phyloP scores from a whole-genome alignment of 2,797 vertebrate genomes.

The Pangasius mekongensis region DNA sequence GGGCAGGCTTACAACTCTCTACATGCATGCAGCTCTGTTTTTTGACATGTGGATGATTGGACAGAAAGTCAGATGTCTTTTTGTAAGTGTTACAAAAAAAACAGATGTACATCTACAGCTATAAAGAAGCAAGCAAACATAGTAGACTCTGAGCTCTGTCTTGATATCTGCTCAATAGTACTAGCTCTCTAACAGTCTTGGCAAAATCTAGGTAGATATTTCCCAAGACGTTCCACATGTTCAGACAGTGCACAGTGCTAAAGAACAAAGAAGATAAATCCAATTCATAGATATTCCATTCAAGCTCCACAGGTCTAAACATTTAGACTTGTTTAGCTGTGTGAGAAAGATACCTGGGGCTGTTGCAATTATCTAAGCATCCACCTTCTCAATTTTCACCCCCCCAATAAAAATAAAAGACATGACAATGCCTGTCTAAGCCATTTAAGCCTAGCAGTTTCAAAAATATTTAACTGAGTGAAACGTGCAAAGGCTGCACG shows the following conservation, averaged over 20 bases:
- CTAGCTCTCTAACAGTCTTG: background rate
- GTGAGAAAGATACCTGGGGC: background rate
- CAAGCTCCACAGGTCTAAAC: background rate
- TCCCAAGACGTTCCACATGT: background rate
- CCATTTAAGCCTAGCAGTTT: conserved; percentile 12
- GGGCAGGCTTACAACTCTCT: conserved; percentile 8
- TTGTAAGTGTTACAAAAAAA: background rate
- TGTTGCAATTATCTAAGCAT: background rate
- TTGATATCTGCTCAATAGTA: conserved; percentile 17
- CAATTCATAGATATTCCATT: background rate
- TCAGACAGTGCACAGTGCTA: background rate
- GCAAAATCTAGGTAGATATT: background rate
- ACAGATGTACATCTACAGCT: conserved; percentile 14
- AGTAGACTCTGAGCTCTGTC: background rate
- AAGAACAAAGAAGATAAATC: background rate
- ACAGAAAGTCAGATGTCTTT: conserved; percentile 5
- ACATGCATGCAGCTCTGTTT: background rate
- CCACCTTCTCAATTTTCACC: background rate
- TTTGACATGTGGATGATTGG: conserved; percentile 10
- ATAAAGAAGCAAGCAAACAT: conserved; percentile 6
- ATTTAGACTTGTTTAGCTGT: background rate
- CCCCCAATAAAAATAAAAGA: background rate
- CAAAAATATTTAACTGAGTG: background rate
- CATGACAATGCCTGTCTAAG: background rate
- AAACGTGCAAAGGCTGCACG: background rate